Percentiles rank a stretch among this genome's conserved stretches.
Conservation (phyloP, 35 echinoderm and acorn worm genomes). For the Ptychodera flava region DNA sequence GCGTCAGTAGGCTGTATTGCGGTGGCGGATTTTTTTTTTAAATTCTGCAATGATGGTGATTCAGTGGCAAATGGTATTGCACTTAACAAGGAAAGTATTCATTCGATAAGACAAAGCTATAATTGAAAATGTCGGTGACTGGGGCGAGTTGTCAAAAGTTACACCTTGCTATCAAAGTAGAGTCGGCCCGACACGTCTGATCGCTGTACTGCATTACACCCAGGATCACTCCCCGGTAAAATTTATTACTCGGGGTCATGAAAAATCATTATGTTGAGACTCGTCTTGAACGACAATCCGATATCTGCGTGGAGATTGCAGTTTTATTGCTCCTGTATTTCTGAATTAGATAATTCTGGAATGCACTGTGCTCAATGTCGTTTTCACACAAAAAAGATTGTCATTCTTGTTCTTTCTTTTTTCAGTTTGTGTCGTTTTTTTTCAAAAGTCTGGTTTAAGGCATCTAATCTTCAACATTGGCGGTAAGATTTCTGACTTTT, state of each 20-base stretch:
- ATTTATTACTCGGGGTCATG: not conserved
- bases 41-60: not conserved
- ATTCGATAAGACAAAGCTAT: not conserved
- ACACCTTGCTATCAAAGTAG: not conserved
- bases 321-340: not conserved
- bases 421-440: too few species aligned
- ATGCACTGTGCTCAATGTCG: too few species aligned
- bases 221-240: not conserved
- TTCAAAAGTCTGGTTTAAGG: too few species aligned
- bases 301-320: not conserved
- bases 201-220: not conserved
- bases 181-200: not conserved
- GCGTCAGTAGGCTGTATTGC: too few species aligned
- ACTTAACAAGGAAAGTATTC: not conserved
- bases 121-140: not conserved
- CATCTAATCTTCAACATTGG: too few species aligned
- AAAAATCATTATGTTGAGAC: not conserved
- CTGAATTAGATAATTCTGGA: too few species aligned
- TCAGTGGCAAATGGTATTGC: not conserved
- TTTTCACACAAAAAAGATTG: too few species aligned
- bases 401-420: too few species aligned
- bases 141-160: not conserved
- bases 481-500: too few species aligned
- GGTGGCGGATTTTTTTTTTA: too few species aligned
- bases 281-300: not conserved